These are phyloP conservation scores for Stegophylla sp. DNA, from an alignment of 2,888 invertebrate species.

Conservation along the genomic window DNA sequence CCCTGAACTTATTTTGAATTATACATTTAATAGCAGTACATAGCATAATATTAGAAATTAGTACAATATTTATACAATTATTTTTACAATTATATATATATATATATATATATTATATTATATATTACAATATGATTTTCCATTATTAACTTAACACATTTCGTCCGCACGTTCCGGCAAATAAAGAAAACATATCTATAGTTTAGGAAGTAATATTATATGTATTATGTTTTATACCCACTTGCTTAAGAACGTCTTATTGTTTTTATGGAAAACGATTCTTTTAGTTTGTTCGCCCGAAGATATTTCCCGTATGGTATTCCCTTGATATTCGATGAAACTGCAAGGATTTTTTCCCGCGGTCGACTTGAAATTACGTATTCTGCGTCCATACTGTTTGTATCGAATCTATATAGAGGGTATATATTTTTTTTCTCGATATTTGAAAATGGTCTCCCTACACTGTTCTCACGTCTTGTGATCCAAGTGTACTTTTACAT, in stretches of 20 bases:
- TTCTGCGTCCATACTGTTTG: slow-evolving; percentile 27
- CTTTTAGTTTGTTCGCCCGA: slow-evolving; percentile 10
- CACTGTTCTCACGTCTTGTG: background rate
- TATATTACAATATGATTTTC: no score
- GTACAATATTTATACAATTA: no score
- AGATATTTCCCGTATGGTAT: slow-evolving; percentile 12
- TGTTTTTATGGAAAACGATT: slow-evolving; percentile 1
- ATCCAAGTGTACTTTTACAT: slow-evolving; percentile 8
- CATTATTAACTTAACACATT: background rate
- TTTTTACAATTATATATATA: no score
- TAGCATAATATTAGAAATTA: no score
- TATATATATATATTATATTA: no score
- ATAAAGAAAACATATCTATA: background rate
- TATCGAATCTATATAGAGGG: background rate
- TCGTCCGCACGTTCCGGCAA: no score
- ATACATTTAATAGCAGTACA: no score
- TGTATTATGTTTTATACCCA: background rate
- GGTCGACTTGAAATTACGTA: slow-evolving; percentile 21
- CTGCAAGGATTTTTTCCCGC: slow-evolving; percentile 31
- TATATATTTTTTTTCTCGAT: slow-evolving; percentile 37
- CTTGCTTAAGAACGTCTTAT: background rate
- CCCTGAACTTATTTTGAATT: background rate
- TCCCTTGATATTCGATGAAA: slow-evolving; percentile 36
- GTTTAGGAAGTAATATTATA: background rate
- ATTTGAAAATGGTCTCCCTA: slow-evolving; percentile 25